Evolutionary conservation across 2,888 invertebrate species (phyloP).

Genomic region (Tenodera sinensis): DNA sequence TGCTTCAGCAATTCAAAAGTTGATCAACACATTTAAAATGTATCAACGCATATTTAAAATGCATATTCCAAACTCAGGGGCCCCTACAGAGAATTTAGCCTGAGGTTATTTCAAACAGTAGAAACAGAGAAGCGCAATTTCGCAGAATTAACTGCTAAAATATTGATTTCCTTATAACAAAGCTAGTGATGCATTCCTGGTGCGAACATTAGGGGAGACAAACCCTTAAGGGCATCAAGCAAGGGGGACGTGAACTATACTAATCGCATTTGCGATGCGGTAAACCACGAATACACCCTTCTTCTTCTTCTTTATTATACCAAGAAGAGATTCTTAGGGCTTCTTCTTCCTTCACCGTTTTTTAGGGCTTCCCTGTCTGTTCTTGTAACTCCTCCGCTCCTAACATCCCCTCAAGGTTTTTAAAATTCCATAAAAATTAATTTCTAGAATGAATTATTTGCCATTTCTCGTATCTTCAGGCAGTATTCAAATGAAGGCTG

Average conservation of each 20-base stretch:
- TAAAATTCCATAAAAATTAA: neutral
- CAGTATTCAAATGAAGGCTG: neutral
- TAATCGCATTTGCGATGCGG: conserved; percentile 16
- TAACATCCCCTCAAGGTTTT: neutral
- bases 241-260: neutral
- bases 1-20: neutral
- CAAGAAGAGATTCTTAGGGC: neutral
- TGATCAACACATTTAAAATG: neutral
- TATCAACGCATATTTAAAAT: neutral
- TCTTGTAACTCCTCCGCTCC: neutral
- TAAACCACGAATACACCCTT: neutral
- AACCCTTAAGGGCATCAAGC: neutral
- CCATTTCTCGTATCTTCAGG: neutral
- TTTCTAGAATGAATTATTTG: neutral
- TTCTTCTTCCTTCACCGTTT: neutral
- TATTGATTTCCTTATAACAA: neutral
- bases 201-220: neutral
- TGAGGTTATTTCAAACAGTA: neutral
- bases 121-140: neutral
- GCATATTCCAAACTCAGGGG: neutral
- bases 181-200: neutral
- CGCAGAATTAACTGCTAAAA: neutral
- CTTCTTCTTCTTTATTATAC: neutral
- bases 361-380: neutral
- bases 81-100: neutral